phyloP scores from a whole-genome alignment of 2,113 vertebrate genomes.

The Datnioides undecimradiatus region DNA sequence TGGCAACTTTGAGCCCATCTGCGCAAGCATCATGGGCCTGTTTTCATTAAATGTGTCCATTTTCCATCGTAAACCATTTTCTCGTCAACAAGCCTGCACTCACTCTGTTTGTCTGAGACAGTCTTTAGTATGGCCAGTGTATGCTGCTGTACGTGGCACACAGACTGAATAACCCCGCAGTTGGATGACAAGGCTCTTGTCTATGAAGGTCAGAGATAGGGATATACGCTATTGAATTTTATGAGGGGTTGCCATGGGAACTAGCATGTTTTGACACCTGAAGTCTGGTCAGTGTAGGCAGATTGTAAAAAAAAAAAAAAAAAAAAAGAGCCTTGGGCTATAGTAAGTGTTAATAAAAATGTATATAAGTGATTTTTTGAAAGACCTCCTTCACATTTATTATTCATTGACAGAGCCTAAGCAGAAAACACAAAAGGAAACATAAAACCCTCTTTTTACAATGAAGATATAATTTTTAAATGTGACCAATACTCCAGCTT shows the following conservation, averaged over 20 bases:
- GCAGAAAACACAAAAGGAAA: background rate
- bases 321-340: constrained; percentile 31
- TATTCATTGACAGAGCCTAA: background rate
- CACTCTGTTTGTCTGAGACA: constrained; percentile 14
- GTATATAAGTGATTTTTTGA: constrained; percentile 1
- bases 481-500: background rate
- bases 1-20: constrained; percentile 26
- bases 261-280: constrained; percentile 51
- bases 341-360: background rate
- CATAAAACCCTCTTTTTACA: background rate
- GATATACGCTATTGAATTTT: constrained; percentile 58
- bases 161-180: constrained; percentile 42
- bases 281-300: constrained; percentile 29
- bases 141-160: background rate
- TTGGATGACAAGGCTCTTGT: constrained; percentile 36
- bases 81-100: background rate
- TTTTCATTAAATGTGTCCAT: constrained; percentile 26
- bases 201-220: constrained; percentile 60
- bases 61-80: constrained; percentile 10
- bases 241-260: constrained; percentile 68
- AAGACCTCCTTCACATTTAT: background rate
- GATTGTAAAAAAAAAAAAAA: background rate
- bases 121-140: constrained; percentile 1
- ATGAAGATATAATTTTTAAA: background rate
- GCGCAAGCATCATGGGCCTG: background rate